A percentile compares a stretch with the other conserved stretches of the same genome.
Conservation (phyloP, 2,797 vertebrate genomes). For the Trematomus bernacchii region DNA sequence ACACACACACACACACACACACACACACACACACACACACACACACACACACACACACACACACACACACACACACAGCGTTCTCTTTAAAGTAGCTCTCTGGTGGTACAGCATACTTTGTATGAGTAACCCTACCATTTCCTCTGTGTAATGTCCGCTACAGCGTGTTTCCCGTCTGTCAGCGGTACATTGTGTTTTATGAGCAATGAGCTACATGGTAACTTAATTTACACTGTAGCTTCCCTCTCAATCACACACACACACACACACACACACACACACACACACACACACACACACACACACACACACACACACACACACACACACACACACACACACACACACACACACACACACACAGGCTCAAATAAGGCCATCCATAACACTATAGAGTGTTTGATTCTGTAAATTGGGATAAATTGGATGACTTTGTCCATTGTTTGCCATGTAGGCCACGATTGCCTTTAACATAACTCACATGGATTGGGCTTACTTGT, state of each 20-base stretch:
- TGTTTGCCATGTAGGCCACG: constrained; percentile 42
- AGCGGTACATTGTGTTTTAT: constrained; percentile 22
- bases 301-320: not conserved
- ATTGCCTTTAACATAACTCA: constrained; percentile 57
- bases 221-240: constrained; percentile 30
- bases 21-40: no score
- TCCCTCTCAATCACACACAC: not conserved
- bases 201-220: constrained; percentile 31
- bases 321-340: constrained; percentile 6
- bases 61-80: no score
- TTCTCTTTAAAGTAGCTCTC: constrained; percentile 36
- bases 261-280: not conserved
- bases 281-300: constrained; percentile 7
- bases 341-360: not conserved
- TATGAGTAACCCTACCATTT: constrained; percentile 37
- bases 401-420: constrained; percentile 50
- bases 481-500: not conserved
- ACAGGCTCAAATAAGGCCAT: constrained; percentile 20
- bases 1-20: constrained; percentile 20
- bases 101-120: constrained; percentile 26
- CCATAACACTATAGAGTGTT: constrained; percentile 17
- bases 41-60: no score
- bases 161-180: constrained; percentile 36
- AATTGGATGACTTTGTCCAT: constrained; percentile 51
- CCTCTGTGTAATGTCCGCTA: constrained; percentile 48